Evolutionary conservation across 2,797 vertebrate species (phyloP).

Genomic region (Graptemys geographica): DNA sequence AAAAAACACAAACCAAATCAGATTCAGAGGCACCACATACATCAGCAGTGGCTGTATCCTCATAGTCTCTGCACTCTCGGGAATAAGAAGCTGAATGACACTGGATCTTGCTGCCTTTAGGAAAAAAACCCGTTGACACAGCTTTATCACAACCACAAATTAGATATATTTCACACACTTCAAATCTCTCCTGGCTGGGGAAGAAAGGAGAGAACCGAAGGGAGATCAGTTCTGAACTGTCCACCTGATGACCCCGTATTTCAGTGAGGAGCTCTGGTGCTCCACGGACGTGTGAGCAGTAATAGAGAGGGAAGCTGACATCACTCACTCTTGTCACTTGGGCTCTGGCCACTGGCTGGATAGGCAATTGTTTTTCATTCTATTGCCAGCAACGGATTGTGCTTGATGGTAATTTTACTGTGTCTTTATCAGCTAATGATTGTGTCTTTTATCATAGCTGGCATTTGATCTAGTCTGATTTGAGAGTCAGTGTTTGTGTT

Average conservation of each 20-base stretch:
- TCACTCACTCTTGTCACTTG: not conserved
- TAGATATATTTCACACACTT: not conserved
- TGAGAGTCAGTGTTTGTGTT: not conserved
- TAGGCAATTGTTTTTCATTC: not conserved
- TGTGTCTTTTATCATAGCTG: not conserved
- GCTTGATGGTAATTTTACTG: not conserved
- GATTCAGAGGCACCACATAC: not conserved
- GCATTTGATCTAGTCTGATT: not conserved
- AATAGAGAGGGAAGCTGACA: not conserved
- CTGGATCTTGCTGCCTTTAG: not conserved
- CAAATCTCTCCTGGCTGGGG: not conserved
- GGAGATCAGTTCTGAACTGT: not conserved
- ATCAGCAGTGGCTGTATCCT: not conserved
- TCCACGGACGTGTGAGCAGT: not conserved
- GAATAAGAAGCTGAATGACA: not conserved
- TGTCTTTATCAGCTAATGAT: not conserved
- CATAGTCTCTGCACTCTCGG: not conserved
- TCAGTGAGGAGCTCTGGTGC: slow-evolving; percentile 3
- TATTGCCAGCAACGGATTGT: not conserved
- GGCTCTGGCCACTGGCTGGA: not conserved
- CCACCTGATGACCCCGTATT: not conserved
- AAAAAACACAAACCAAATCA: not conserved
- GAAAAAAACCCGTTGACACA: not conserved
- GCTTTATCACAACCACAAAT: not conserved
- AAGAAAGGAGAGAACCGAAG: not conserved